Evolutionary conservation across 2,888 invertebrate genomes (phyloP).

Genomic region (Creontiades dilutus): DNA sequence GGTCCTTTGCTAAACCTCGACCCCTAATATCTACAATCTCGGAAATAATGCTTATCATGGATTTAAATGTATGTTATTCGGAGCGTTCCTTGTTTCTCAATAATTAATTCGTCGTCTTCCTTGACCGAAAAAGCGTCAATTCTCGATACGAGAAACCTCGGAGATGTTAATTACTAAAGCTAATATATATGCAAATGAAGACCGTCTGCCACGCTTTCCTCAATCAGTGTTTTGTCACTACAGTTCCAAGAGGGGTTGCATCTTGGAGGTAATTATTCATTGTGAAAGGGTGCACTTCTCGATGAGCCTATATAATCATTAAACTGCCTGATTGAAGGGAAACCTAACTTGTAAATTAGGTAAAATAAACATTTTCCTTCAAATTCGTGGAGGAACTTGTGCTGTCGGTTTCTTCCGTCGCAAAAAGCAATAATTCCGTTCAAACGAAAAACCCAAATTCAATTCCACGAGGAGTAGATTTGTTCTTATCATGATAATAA

Average conservation of each 20-base stretch:
- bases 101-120: not conserved
- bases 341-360: not conserved
- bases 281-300: not conserved
- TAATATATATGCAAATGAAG: slow-evolving; percentile 54
- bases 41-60: not conserved
- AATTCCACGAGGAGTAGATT: no score
- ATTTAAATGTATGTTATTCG: not conserved
- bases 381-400: no score
- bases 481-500: no score
- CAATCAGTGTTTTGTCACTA: slow-evolving; percentile 46
- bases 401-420: no score
- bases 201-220: not conserved
- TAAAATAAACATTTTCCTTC: no score
- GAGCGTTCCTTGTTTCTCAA: not conserved
- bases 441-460: no score
- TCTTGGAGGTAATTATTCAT: slow-evolving; percentile 50
- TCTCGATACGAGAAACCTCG: not conserved
- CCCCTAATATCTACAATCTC: no score
- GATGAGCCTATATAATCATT: slow-evolving; percentile 1
- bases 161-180: slow-evolving; percentile 13
- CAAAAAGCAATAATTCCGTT: no score
- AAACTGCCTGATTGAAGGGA: not conserved
- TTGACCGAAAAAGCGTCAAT: not conserved
- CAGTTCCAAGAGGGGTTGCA: slow-evolving; percentile 19
- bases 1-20: no score